Evolutionary conservation across 2,888 invertebrate species (phyloP).

Genomic region (Pogonocherus hispidulus): DNA sequence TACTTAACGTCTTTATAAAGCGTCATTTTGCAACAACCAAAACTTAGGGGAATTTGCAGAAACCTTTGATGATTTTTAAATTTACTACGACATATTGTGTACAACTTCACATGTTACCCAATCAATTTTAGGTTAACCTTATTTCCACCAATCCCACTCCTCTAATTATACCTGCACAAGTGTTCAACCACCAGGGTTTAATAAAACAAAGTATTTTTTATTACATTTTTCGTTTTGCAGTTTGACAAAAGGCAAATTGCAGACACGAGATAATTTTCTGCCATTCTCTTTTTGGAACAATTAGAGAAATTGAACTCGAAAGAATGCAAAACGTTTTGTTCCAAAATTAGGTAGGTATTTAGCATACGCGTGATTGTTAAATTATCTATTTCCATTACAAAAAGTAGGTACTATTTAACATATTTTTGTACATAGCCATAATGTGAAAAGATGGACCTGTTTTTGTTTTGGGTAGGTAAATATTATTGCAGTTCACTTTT

Average conservation of each 20-base stretch:
- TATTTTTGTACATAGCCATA: slow-evolving; percentile 13
- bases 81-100: slow-evolving; percentile 32
- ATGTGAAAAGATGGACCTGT: neutral
- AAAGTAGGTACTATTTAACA: slow-evolving; percentile 16
- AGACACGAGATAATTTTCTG: slow-evolving; percentile 23
- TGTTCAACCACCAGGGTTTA: slow-evolving; percentile 20
- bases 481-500: neutral
- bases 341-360: slow-evolving; percentile 18
- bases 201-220: slow-evolving; percentile 24
- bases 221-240: slow-evolving; percentile 24
- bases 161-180: slow-evolving; percentile 27
- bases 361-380: slow-evolving; percentile 20
- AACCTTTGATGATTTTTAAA: slow-evolving; percentile 21
- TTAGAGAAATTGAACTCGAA: slow-evolving; percentile 17
- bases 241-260: slow-evolving; percentile 29
- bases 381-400: slow-evolving; percentile 21
- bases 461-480: neutral
- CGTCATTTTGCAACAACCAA: no score
- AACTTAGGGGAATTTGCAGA: slow-evolving; percentile 19
- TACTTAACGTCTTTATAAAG: no score
- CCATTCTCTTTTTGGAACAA: slow-evolving; percentile 6
- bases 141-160: slow-evolving; percentile 8
- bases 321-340: slow-evolving; percentile 20
- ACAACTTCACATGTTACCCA: slow-evolving; percentile 36
- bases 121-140: slow-evolving; percentile 26